phyloP scores from a whole-genome alignment of 2,888 invertebrate genomes.

The Allophyes oxyacanthae region DNA sequence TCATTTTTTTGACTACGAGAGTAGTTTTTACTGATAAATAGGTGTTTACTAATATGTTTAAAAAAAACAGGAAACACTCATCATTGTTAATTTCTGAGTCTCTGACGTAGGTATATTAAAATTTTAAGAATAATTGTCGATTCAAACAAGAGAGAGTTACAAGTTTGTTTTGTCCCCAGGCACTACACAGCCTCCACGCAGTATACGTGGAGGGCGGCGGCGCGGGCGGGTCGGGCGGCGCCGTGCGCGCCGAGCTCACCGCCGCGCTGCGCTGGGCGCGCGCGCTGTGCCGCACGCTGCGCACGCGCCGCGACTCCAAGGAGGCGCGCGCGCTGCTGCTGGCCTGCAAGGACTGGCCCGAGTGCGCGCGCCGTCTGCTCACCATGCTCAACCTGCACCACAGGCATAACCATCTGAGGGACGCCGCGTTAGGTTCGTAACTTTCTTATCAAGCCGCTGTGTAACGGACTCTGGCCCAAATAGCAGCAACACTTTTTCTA shows the following conservation, averaged over 20 bases:
- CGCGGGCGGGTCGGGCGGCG: slow-evolving; percentile 91
- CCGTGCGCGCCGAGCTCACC: slow-evolving; percentile 96
- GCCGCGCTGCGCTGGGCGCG: slow-evolving; percentile 94
- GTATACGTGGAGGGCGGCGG: slow-evolving; percentile 96
- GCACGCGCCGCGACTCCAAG: slow-evolving; percentile 91
- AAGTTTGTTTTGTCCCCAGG: no score
- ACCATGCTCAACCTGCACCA: slow-evolving; percentile 97
- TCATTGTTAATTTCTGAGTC: no score
- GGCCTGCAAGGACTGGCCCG: slow-evolving; percentile 96
- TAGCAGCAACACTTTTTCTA: no score
- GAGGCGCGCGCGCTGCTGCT: slow-evolving; percentile 91
- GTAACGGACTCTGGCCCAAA: no score
- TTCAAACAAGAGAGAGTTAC: no score
- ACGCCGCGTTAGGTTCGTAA: slow-evolving; percentile 91
- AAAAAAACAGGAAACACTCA: no score
- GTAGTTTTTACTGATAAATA: no score
- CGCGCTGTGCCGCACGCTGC: slow-evolving; percentile 92
- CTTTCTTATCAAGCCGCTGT: slow-evolving; percentile 5
- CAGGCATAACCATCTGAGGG: slow-evolving; percentile 93
- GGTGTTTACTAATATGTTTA: no score
- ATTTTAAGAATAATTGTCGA: no score
- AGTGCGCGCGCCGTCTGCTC: slow-evolving; percentile 95
- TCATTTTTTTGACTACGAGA: no score
- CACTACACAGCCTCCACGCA: slow-evolving; percentile 96
- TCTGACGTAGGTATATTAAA: no score